A percentile compares a stretch with the other conserved stretches of the same genome.
These are phyloP conservation scores for Sebastes matsubarae DNA, from an alignment of 2,797 vertebrate genomes.

Conservation along the genomic window DNA sequence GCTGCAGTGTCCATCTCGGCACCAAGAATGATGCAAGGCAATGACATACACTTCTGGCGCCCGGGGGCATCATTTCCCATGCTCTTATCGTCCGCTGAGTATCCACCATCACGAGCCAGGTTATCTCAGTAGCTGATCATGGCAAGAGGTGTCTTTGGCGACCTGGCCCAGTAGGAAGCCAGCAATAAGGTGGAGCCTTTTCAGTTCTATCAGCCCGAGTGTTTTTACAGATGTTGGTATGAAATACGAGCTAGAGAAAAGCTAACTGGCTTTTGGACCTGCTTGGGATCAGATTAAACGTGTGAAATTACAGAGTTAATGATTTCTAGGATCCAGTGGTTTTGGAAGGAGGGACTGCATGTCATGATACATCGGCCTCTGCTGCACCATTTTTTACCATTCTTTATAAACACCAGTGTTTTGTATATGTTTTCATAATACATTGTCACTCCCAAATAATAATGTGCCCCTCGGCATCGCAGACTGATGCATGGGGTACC, in stretches of 20 bases:
- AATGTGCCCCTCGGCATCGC: too few species aligned
- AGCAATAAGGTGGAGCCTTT: not conserved
- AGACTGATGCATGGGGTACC: too few species aligned
- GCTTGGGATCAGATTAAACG: not conserved
- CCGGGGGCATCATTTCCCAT: slow-evolving; percentile 40
- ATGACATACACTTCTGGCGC: slow-evolving; percentile 47
- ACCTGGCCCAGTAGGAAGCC: not conserved
- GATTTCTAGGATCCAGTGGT: not conserved
- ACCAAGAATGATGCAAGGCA: slow-evolving; percentile 56
- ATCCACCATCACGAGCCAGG: slow-evolving; percentile 18
- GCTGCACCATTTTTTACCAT: not conserved
- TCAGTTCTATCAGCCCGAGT: not conserved
- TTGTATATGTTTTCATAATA: not conserved
- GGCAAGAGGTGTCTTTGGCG: slow-evolving; percentile 3
- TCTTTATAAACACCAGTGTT: not conserved
- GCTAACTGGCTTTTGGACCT: not conserved
- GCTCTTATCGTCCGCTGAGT: slow-evolving; percentile 26
- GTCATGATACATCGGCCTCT: not conserved
- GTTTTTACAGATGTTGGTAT: not conserved
- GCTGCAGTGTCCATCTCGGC: slow-evolving; percentile 38
- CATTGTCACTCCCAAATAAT: too few species aligned
- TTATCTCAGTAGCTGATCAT: slow-evolving; percentile 16
- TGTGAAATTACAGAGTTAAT: not conserved
- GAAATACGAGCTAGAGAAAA: not conserved
- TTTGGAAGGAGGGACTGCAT: not conserved